Conservation (phyloP, 2,888 invertebrate species). For the Tenthredo mesomela region DNA sequence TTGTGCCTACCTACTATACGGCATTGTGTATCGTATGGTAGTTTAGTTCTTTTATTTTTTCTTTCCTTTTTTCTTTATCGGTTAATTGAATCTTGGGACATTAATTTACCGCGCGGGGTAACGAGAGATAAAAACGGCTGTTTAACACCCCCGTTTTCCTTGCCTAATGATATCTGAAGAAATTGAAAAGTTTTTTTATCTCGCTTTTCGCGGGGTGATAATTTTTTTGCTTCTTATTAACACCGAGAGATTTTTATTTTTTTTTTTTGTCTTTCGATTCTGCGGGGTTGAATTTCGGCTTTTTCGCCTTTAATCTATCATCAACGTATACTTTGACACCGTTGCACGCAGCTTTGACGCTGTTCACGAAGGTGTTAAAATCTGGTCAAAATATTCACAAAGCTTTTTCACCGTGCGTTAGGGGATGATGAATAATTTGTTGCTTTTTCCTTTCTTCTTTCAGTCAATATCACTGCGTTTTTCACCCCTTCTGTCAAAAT, state of each 20-base stretch:
- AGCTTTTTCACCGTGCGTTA: not conserved
- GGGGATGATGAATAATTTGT: not conserved
- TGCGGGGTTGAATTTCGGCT: not conserved
- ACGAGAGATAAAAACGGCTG: not conserved
- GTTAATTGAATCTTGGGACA: not conserved
- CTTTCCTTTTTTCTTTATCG: not conserved
- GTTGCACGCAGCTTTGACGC: too few species aligned
- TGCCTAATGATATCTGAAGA: not conserved
- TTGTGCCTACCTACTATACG: not conserved
- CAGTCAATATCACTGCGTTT: not conserved
- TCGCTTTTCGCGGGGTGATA: not conserved
- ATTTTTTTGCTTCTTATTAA: not conserved
- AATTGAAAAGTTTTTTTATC: conserved; percentile 15
- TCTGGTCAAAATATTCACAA: not conserved
- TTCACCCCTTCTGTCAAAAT: not conserved
- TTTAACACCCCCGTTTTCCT: not conserved
- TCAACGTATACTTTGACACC: too few species aligned
- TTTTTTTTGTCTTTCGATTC: not conserved
- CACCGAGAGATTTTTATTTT: not conserved
- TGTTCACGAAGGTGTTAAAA: not conserved
- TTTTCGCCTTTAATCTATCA: too few species aligned
- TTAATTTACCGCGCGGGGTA: not conserved
- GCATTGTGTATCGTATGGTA: not conserved
- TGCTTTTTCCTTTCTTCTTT: not conserved
- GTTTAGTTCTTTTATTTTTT: not conserved